Evolutionary conservation across 1,140 invertebrate genomes (phyloP).

Genomic region (Cotesia typhae): DNA sequence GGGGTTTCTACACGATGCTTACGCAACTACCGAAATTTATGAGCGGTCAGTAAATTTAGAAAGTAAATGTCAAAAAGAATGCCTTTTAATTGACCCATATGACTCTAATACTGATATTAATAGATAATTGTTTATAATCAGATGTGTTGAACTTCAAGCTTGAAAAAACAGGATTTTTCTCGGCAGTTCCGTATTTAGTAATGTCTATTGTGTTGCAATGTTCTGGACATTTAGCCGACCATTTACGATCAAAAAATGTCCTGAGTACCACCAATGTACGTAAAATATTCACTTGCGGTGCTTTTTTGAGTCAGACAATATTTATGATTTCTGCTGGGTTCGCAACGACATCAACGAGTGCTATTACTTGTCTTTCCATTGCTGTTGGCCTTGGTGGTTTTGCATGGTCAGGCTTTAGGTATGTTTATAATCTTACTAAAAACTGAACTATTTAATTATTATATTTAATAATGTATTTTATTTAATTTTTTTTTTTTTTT

Average conservation of each 20-base stretch:
- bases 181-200: conserved; percentile 85
- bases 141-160: conserved; percentile 78
- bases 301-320: conserved; percentile 82
- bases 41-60: conserved; percentile 70
- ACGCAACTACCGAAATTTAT: conserved; percentile 92
- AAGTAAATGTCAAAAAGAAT: not conserved
- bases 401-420: conserved; percentile 88
- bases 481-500: conserved; percentile 11
- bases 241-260: conserved; percentile 70
- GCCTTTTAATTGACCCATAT: not conserved
- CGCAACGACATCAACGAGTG: conserved; percentile 70
- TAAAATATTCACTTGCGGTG: conserved; percentile 79
- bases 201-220: conserved; percentile 83
- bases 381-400: conserved; percentile 89
- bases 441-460: not conserved
- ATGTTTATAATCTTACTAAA: conserved; percentile 35
- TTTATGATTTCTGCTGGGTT: conserved; percentile 85
- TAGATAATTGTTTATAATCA: conserved; percentile 45
- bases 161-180: conserved; percentile 80
- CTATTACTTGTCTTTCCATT: conserved; percentile 80
- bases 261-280: conserved; percentile 78
- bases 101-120: not conserved
- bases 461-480: conserved; percentile 12
- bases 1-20: conserved; percentile 93
- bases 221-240: conserved; percentile 84